phyloP scores from a whole-genome alignment of 2,113 vertebrate species.

The Typhlomys cinereus region DNA sequence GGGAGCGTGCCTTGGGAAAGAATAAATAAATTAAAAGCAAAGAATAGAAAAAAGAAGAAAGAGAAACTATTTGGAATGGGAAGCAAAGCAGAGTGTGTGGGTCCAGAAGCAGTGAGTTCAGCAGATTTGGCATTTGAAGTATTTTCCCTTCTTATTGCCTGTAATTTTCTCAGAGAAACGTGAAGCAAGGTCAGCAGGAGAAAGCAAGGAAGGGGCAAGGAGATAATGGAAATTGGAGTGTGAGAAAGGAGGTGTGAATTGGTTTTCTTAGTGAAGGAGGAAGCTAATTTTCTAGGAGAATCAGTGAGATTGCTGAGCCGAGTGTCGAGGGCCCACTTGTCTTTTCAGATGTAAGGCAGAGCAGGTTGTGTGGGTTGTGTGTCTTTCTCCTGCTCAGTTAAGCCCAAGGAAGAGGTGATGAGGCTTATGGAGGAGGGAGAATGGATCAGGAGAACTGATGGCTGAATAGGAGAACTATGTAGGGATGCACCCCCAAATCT shows the following conservation, averaged over 20 bases:
- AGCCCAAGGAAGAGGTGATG: background rate
- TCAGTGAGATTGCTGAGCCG: background rate
- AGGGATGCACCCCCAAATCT: background rate
- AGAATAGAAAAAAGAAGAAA: too few species aligned
- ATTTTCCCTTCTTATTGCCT: background rate
- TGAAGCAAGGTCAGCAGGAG: constrained; percentile 8
- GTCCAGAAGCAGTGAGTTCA: background rate
- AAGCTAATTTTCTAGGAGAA: constrained; percentile 58
- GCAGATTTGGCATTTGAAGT: background rate
- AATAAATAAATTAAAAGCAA: too few species aligned
- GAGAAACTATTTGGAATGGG: too few species aligned
- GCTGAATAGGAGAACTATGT: background rate
- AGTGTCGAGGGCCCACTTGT: background rate
- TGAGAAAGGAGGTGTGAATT: constrained; percentile 67
- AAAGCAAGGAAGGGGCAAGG: background rate
- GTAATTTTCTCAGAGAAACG: constrained; percentile 23
- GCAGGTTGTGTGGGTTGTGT: background rate
- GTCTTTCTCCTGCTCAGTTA: background rate
- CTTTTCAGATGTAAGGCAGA: constrained; percentile 40
- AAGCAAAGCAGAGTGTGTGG: background rate
- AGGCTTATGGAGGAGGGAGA: background rate
- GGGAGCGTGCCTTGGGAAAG: background rate
- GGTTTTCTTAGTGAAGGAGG: constrained; percentile 55
- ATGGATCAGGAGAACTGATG: background rate
- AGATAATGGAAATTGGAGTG: constrained; percentile 64